A percentile compares a stretch with the other conserved stretches of the same genome.
phyloP scores from a whole-genome alignment of 1,140 invertebrate species.

The Calycopis cecrops region DNA sequence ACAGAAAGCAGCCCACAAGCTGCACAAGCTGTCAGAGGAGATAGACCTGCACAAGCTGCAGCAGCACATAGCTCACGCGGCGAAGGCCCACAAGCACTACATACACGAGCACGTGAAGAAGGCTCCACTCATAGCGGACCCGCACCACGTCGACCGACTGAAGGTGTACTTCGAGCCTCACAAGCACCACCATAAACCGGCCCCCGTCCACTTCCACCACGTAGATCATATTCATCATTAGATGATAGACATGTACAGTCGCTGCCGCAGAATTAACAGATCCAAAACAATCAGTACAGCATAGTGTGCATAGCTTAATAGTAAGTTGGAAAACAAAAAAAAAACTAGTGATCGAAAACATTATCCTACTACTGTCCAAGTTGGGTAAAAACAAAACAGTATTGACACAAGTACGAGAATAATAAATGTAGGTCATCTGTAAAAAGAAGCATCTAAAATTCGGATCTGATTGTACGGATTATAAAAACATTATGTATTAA shows the following conservation, averaged over 20 bases:
- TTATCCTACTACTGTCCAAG: no score
- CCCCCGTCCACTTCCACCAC: slow-evolving; percentile 21
- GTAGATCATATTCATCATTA: slow-evolving; percentile 20
- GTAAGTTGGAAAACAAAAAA: no score
- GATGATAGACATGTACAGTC: background rate
- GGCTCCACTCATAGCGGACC: slow-evolving; percentile 27
- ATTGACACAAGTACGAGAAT: no score
- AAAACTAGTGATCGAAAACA: no score
- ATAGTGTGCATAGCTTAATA: no score
- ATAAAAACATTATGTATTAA: no score
- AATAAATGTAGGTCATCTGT: no score
- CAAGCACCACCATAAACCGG: slow-evolving; percentile 24
- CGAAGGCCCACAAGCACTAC: slow-evolving; percentile 35
- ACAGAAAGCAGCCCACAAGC: slow-evolving; percentile 39
- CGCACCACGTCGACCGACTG: slow-evolving; percentile 34
- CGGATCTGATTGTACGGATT: no score
- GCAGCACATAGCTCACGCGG: slow-evolving; percentile 33
- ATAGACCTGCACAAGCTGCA: slow-evolving; percentile 50
- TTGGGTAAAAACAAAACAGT: no score
- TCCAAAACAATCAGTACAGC: no score
- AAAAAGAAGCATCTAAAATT: no score
- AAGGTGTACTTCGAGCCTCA: slow-evolving; percentile 41
- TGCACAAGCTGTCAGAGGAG: slow-evolving; percentile 43
- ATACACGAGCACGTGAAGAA: slow-evolving; percentile 36
- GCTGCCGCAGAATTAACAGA: no score